Evolutionary conservation across 2,113 vertebrate genomes (phyloP), one percentile per base, ranked within the genome.

Genomic region (Dendropsophus ebraccatus): DNA sequence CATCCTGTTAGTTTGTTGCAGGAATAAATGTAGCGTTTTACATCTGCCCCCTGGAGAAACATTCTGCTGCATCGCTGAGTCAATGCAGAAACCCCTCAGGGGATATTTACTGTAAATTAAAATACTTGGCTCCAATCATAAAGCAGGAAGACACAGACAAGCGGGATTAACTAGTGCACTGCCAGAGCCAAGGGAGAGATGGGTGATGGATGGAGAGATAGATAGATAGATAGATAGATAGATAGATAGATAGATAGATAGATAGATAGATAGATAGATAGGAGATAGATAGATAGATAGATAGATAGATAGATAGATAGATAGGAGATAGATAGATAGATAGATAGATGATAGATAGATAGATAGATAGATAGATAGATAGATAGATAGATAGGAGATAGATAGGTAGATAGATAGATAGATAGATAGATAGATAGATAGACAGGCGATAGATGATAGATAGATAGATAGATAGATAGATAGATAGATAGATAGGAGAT

Each of bases 31-130:
- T 50, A 17, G 32, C 14, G 23, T 80, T 62, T 45, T 45, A 60
- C 35, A 28, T 45, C 3, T 80, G 52, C 52, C 76, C 77, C 73
- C 76, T 35, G 52, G 77, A 80, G 77, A 79, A 60, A 45, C 32
- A 80, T 41, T 25, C 77, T 45, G 54, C 32, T 80, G 21, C 77
- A 62, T 60, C 37, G 3, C 56, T 60, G 54, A 62, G 77, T 28
- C 41, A 56, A n/a, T 80, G 54, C 77, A 80, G 77, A 45, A 80
- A 37, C 54, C 77, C 77, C 77, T 80, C 77, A 25, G 77, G 77
- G 77, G 54, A 80, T 60, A 62, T 62, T 60, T n/a, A 60, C 77
- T 80, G 77, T 60, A 62, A 80, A 62, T 62, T 80, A 17, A 80
- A 80, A 80, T 80, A 80, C 54, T 80, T 62, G 35, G 77, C 77